Evolutionary conservation across 1,140 invertebrate species (phyloP).

Genomic region (Metopolophium dirhodum): DNA sequence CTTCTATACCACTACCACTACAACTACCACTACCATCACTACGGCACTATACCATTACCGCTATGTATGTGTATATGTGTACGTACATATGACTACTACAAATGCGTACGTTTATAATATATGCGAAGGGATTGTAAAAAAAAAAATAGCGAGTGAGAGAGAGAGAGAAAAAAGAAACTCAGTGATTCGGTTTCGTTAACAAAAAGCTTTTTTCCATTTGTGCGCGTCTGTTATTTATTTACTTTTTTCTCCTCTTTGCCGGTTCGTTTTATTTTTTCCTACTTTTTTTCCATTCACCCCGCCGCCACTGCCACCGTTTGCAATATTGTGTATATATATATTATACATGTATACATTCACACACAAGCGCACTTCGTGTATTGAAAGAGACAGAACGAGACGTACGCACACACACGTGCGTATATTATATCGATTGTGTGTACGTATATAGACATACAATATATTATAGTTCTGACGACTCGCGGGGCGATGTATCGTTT

Average conservation of each 20-base stretch:
- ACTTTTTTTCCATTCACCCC: neutral
- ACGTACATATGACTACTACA: neutral
- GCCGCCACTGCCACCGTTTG: neutral
- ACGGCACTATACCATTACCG: neutral
- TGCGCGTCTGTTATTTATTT: conserved; percentile 46
- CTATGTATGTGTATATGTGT: neutral
- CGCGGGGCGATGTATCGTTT: neutral
- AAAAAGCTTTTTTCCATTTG: conserved; percentile 55
- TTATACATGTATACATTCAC: neutral
- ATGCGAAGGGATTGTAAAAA: neutral
- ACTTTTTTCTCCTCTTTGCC: conserved; percentile 30
- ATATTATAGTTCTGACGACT: conserved; percentile 13
- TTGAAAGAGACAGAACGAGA: conserved; percentile 17
- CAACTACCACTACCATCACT: neutral
- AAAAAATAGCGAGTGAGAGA: neutral
- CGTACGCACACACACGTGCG: neutral
- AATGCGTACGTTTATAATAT: neutral
- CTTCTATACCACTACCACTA: neutral
- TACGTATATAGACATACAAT: neutral
- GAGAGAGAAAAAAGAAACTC: conserved; percentile 14
- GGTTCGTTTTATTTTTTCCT: neutral
- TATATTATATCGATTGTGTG: neutral
- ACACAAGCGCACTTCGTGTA: neutral
- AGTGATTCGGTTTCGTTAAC: conserved; percentile 54
- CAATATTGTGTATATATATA: neutral